Evolutionary conservation across 1,140 invertebrate genomes (phyloP), one percentile per base, ranked within the genome.

Genomic region (Drosophila persimilis): DNA sequence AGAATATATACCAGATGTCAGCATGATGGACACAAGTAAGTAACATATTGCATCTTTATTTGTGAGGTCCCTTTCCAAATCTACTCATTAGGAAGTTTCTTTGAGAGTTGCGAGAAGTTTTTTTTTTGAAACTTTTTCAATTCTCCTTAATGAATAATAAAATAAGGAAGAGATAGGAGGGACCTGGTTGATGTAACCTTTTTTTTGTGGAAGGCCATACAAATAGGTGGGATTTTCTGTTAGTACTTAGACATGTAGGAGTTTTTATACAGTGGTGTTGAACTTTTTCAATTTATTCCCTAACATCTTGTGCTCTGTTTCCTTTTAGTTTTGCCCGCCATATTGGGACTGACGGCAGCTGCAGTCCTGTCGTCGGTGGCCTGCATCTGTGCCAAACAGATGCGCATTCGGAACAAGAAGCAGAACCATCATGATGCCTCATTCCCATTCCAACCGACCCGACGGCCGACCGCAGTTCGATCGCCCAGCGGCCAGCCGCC

Each of bases 401-500:
- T 91, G 74, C 83, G 90, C 41, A 73, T 76, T 47, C 77, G 89
- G 17, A 90, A 89, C 66, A 90, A 91, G 66, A 91, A 91, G 74
- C 89, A 84, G 59, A 80, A 73, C 52, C 88, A 90, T 53, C 85
- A 83, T 54, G 90, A 91, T 31, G 64, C 83, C 29, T 80, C 93
- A 39, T 92, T 93, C 71, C 93, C 93, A 60, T 94, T 94, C 88
- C 93, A 93, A 74, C 93, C 93, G 6, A 93, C 93, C 7, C 90
- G 93, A 6, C 93, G 93, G 50, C 93, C 93, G 57, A 93, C 93
- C 22, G 93, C 93, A 43, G 93, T 94, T 58, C 92, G 93, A 13
- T 94, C 93, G 8, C 94, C 95, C 1, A 94, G 94, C 56, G 93
- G 92, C 26, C 91, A 92, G 44, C 91, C 93, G 22, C 94, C 95